These are phyloP conservation scores for Notiomystis cincta DNA, from an alignment of 2,113 vertebrate genomes.

Conservation along the genomic window DNA sequence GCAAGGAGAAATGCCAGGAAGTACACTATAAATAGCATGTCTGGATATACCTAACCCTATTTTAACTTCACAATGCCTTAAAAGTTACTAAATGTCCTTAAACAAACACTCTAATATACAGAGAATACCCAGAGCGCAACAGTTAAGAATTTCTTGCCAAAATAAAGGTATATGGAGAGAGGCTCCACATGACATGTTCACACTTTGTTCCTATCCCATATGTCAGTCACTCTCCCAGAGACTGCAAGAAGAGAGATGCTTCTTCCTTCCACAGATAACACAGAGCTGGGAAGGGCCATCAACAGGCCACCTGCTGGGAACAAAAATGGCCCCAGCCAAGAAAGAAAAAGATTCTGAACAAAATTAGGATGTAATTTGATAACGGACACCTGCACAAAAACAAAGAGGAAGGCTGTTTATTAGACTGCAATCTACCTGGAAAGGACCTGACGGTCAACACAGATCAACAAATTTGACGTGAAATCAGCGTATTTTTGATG, in stretches of 20 bases:
- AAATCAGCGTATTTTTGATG: not conserved
- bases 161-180: not conserved
- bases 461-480: not conserved
- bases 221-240: rapidly evolving
- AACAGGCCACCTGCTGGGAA: not conserved
- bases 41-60: not conserved
- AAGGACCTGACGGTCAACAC: not conserved
- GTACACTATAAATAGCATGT: not conserved
- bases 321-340: rapidly evolving
- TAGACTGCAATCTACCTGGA: not conserved
- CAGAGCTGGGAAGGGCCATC: not conserved
- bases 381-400: not conserved
- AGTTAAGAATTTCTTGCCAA: not conserved
- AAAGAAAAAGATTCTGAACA: not conserved
- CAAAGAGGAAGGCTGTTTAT: not conserved
- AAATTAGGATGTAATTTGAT: not conserved
- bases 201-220: not conserved
- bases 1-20: not conserved
- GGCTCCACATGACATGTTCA: not conserved
- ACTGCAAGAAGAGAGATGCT: not conserved
- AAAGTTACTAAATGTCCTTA: not conserved
- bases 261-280: not conserved
- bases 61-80: not conserved
- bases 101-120: not conserved
- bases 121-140: not conserved